Conservation (phyloP, 2,797 vertebrate species). For the Molossus alvarezi region DNA sequence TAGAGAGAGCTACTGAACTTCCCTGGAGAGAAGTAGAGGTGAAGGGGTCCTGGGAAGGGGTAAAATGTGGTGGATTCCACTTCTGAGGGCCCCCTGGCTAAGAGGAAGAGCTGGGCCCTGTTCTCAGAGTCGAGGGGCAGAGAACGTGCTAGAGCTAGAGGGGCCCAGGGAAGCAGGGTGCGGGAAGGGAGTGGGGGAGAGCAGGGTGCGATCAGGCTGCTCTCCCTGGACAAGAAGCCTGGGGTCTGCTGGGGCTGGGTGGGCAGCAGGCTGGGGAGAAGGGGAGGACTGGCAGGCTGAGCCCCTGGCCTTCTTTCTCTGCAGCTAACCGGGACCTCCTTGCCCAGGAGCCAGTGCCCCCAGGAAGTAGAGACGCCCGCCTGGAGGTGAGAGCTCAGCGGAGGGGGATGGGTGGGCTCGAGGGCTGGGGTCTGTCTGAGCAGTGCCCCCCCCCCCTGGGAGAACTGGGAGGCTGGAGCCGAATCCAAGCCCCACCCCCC, state of each 20-base stretch:
- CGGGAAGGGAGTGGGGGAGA: neutral
- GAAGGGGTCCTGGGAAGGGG: neutral
- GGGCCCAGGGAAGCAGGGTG: neutral
- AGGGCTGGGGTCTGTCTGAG: slow-evolving; percentile 44
- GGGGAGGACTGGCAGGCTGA: slow-evolving; percentile 62
- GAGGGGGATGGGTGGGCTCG: slow-evolving; percentile 74
- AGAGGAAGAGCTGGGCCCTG: neutral
- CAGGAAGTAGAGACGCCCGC: slow-evolving; percentile 73
- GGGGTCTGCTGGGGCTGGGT: neutral
- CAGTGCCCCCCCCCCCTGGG: slow-evolving; percentile 46
- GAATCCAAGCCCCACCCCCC: slow-evolving; percentile 49
- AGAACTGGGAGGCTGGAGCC: slow-evolving; percentile 80
- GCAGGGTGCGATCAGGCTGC: neutral
- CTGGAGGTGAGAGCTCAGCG: slow-evolving; percentile 84
- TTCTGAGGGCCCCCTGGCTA: neutral
- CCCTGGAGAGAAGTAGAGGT: slow-evolving; percentile 29
- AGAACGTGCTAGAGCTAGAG: neutral
- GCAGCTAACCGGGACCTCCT: slow-evolving; percentile 81
- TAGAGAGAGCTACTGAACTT: neutral
- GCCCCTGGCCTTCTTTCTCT: slow-evolving; percentile 83
- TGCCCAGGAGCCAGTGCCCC: slow-evolving; percentile 77
- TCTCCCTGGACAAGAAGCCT: neutral
- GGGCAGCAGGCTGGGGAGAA: slow-evolving; percentile 56
- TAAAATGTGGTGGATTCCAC: neutral
- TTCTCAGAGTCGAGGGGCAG: neutral